These are phyloP conservation scores for Canis aureus DNA, from an alignment of 2,113 vertebrate genomes.

Conservation along the genomic window DNA sequence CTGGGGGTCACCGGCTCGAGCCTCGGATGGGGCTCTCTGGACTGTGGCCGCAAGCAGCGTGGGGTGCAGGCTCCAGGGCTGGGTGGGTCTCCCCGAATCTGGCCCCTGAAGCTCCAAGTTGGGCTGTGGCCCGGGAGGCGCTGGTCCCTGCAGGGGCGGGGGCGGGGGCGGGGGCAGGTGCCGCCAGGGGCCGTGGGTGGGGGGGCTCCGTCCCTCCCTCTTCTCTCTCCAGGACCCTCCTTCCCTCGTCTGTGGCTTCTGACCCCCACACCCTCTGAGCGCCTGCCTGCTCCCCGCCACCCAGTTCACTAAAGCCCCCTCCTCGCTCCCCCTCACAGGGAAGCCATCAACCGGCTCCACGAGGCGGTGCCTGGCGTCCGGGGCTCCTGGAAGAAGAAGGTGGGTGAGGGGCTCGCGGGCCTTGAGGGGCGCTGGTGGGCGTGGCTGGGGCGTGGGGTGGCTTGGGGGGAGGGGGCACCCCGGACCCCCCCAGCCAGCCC, in stretches of 20 bases:
- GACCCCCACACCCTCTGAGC: background rate
- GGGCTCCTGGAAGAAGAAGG: conserved; percentile 97
- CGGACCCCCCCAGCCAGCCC: background rate
- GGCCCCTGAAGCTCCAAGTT: background rate
- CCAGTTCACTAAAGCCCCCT: background rate
- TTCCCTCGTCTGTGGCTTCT: background rate
- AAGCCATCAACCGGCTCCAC: conserved; percentile 97
- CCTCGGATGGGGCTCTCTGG: background rate
- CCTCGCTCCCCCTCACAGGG: conserved; percentile 85
- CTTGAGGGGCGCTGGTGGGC: background rate
- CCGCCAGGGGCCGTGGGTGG: background rate
- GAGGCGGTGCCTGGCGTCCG: conserved; percentile 95
- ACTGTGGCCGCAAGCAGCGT: background rate
- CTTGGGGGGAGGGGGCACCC: background rate
- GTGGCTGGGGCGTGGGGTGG: too few relatives aligned
- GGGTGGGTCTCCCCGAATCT: background rate
- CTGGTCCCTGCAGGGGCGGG: background rate
- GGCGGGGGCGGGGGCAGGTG: background rate
- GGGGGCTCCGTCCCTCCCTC: background rate
- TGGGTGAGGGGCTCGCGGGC: conserved; percentile 71
- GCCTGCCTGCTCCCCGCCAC: fast-evolving
- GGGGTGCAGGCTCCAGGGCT: background rate
- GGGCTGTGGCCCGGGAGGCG: background rate
- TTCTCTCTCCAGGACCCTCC: background rate
- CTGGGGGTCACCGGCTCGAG: background rate